Evolutionary conservation across 2,113 vertebrate species (phyloP).

Genomic region (Corvus cornix): DNA sequence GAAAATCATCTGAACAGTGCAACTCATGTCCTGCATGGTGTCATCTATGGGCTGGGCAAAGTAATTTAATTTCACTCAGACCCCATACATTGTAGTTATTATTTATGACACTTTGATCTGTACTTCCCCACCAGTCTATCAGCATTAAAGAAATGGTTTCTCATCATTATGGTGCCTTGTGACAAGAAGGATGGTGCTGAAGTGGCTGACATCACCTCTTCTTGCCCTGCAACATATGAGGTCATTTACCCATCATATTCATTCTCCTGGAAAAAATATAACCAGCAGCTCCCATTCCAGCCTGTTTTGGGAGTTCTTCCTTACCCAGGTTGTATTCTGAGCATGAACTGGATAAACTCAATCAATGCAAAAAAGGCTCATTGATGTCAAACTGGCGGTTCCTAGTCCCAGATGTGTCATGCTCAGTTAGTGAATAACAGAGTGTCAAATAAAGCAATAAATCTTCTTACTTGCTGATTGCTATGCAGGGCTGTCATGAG

Average conservation of each 20-base stretch:
- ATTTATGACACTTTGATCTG: slow-evolving; percentile 59
- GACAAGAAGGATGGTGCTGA: slow-evolving; percentile 21
- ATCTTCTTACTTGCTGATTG: slow-evolving; percentile 85
- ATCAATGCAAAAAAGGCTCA: slow-evolving; percentile 65
- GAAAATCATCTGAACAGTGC: neutral
- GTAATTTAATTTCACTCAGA: slow-evolving; percentile 47
- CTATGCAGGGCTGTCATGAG: slow-evolving; percentile 65
- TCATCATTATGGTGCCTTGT: slow-evolving; percentile 31
- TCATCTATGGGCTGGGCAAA: slow-evolving; percentile 22
- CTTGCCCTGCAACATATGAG: neutral
- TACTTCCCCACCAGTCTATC: slow-evolving; percentile 43
- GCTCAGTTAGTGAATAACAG: slow-evolving; percentile 80
- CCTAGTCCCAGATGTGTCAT: slow-evolving; percentile 83
- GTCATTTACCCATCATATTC: neutral
- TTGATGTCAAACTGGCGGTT: slow-evolving; percentile 76
- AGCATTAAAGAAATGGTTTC: slow-evolving; percentile 70
- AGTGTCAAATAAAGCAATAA: slow-evolving; percentile 87
- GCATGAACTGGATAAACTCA: slow-evolving; percentile 56
- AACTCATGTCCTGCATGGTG: neutral
- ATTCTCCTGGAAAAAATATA: neutral
- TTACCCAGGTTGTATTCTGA: slow-evolving; percentile 6
- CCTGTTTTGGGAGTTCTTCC: neutral
- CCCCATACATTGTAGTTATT: slow-evolving; percentile 40
- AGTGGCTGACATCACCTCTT: slow-evolving; percentile 14
- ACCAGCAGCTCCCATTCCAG: neutral